phyloP scores from a whole-genome alignment of 2,113 vertebrate genomes.

The Puffinus mauretanicus region DNA sequence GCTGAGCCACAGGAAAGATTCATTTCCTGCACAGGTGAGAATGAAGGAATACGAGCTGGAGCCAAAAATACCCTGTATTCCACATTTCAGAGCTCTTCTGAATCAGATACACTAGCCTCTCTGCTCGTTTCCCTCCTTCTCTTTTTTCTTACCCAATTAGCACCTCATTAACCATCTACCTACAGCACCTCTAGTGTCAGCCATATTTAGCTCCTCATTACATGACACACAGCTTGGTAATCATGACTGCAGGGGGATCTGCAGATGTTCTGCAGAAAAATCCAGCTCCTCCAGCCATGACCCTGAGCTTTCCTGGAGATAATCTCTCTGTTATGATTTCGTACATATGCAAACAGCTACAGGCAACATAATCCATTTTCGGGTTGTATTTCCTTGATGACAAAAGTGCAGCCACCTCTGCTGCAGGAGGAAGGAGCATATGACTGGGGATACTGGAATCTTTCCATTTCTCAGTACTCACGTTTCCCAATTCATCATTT shows the following conservation, averaged over 20 bases:
- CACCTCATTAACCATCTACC: slow-evolving; percentile 35
- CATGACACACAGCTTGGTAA: background rate
- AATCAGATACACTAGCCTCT: background rate
- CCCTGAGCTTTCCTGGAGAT: background rate
- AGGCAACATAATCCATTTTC: background rate
- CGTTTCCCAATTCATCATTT: background rate
- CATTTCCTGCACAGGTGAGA: background rate
- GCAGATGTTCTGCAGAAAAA: slow-evolving; percentile 21
- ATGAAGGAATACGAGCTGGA: background rate
- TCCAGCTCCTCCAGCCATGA: background rate
- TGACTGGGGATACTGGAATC: background rate
- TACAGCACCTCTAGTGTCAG: background rate
- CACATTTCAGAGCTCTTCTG: background rate
- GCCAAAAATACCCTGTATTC: background rate
- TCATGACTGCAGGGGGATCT: background rate
- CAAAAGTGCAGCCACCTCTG: background rate
- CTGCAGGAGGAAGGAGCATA: background rate
- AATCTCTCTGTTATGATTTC: background rate
- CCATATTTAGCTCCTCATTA: slow-evolving; percentile 40
- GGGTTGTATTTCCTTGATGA: background rate
- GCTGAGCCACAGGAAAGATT: background rate
- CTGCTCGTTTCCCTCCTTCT: background rate
- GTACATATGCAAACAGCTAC: background rate
- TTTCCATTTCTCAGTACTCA: background rate
- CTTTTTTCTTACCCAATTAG: slow-evolving; percentile 19